These are phyloP conservation scores for Diadumene lineata DNA, from an alignment of 92 coral and sea anemone genomes.

Conservation along the genomic window DNA sequence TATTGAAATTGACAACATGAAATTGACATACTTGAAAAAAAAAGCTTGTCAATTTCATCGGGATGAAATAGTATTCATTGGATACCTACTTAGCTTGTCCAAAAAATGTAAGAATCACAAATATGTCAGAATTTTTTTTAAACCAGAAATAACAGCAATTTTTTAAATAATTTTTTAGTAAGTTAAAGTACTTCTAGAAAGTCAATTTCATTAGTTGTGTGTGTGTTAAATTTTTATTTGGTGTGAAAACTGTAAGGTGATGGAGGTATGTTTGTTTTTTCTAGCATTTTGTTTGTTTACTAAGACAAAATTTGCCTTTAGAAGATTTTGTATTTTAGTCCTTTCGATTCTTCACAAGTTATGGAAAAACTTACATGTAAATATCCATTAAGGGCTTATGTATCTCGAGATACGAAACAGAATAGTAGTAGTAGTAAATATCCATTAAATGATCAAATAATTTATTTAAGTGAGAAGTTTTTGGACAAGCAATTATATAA, in stretches of 20 bases:
- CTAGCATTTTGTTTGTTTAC: no score
- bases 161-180: no score
- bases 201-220: not conserved
- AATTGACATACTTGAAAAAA: not conserved
- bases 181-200: not conserved
- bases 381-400: no score
- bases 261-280: not conserved
- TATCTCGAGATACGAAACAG: no score
- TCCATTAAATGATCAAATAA: no score
- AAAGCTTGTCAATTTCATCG: constrained; percentile 2
- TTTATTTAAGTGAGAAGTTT: no score
- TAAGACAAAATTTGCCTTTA: no score
- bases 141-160: not conserved
- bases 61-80: not conserved
- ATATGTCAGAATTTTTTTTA: not conserved
- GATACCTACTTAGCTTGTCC: not conserved
- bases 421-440: no score
- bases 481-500: no score
- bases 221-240: not conserved
- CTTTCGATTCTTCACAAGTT: no score
- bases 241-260: constrained; percentile 1
- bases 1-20: not conserved
- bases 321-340: no score
- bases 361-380: no score
- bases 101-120: constrained; percentile 1